Base-by-base conservation (phyloP, 2,113 vertebrate genomes). In the Orthonyx spaldingii region DNA sequence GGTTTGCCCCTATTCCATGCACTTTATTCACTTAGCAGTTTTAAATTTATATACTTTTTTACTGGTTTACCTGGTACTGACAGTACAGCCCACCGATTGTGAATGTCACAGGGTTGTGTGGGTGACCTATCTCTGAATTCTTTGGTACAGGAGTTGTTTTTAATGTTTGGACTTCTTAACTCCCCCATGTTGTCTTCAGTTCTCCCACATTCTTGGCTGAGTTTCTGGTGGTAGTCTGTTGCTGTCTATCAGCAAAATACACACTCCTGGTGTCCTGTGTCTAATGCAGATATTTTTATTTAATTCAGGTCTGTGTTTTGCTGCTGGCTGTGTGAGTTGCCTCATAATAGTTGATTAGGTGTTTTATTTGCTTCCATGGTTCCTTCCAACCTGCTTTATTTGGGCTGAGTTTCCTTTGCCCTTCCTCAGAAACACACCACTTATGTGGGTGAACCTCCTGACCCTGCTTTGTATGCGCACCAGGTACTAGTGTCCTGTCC, bases 161-260 rank as follows among this genome's bases (percentile, higher is more conserved):
- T 84, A 68, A 80, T 60, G 17, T 84, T 93, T 72, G 71, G 61
- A 46, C 61, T 84, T 79, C 70, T 84, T 88, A 63, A 85, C 66
- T 80, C 53, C 84, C 37, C 71, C 42, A 0, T 44, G 47, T 74
- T 93, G 69, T 82, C 84, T 95, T 87, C 47, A 65, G 41, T 90
- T 88, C 68, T 90, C 56, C 68, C 64, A 56, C 32, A 1, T 81
- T 94, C 64, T 91, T 90, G 78, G 76, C 92, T 83, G 71, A 63
- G 49, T 76, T 87, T 76, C 16, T 70, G 59, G 55, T 92, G 72
- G 42, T 88, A 80, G 90, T 90, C 63, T 84, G 60, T 63, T 80
- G 75, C 92, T 87, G 87, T 84, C 78, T 94, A 9, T 94, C 90
- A 94, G 83, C 88, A 90, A 53, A 88, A 90, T 81, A 65, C 88